Conservation (phyloP, 2,888 invertebrate species). For the Diaprepes abbreviatus region DNA sequence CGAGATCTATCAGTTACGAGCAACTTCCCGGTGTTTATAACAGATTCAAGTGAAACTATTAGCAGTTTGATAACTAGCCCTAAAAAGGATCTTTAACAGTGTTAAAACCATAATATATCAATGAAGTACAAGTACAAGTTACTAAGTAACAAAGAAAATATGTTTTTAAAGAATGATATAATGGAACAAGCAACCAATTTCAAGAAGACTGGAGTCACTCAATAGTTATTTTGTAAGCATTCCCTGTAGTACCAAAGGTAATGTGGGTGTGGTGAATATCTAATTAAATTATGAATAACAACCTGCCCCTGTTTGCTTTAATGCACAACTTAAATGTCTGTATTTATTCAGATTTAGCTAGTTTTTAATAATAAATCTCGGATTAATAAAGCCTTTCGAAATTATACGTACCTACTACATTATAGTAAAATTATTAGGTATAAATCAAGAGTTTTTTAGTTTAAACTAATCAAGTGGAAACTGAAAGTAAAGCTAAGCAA, state of each 20-base stretch:
- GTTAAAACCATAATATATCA: no score
- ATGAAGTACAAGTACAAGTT: no score
- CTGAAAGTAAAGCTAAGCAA: slow-evolving; percentile 34
- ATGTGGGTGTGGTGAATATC: slow-evolving; percentile 19
- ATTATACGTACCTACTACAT: slow-evolving; percentile 20
- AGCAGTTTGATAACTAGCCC: no score
- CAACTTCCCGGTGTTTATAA: no score
- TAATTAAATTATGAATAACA: slow-evolving; percentile 11
- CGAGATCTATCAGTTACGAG: no score
- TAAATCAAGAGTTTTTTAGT: slow-evolving; percentile 29
- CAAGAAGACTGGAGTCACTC: no score
- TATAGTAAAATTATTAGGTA: slow-evolving; percentile 36
- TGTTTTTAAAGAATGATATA: no score
- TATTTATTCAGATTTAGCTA: slow-evolving; percentile 26
- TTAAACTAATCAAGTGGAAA: slow-evolving; percentile 42
- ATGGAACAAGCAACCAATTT: no score
- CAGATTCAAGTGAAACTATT: no score
- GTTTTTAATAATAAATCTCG: slow-evolving; percentile 30
- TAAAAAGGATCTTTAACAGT: no score
- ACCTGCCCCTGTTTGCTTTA: slow-evolving; percentile 30
- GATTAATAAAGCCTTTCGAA: slow-evolving; percentile 28
- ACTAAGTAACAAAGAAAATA: no score
- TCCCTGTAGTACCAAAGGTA: neutral
- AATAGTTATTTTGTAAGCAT: neutral
- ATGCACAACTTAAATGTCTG: slow-evolving; percentile 19